These are phyloP conservation scores for Sebastiscus albofasciatus DNA, from an alignment of 2,797 vertebrate species.

Conservation along the genomic window DNA sequence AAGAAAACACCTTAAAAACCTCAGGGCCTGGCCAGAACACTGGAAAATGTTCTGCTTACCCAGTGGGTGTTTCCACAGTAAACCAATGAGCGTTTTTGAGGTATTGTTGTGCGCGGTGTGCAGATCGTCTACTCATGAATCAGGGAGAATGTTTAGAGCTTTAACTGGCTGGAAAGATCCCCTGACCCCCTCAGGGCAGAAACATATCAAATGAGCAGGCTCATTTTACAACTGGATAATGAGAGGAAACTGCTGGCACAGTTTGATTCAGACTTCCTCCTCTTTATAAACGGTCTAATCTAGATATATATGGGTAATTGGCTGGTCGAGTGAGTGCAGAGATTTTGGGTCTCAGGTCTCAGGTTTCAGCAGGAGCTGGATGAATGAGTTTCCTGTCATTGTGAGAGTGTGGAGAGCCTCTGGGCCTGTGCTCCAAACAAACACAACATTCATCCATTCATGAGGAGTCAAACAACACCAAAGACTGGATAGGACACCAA, in stretches of 20 bases:
- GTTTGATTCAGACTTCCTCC: constrained; percentile 51
- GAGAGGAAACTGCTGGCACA: constrained; percentile 53
- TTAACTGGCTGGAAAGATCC: constrained; percentile 31
- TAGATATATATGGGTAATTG: constrained; percentile 55
- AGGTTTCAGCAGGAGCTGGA: constrained; percentile 44
- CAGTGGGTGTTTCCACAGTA: constrained; percentile 32
- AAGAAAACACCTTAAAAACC: constrained; percentile 19
- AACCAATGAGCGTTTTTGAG: constrained; percentile 31
- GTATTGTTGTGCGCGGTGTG: constrained; percentile 16
- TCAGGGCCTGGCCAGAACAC: neutral
- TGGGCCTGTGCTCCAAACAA: constrained; percentile 31
- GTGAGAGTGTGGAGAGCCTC: constrained; percentile 37
- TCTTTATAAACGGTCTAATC: constrained; percentile 52
- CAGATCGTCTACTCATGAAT: constrained; percentile 17
- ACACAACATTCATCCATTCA: constrained; percentile 34
- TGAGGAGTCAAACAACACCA: neutral
- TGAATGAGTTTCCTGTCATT: constrained; percentile 60
- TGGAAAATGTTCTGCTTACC: constrained; percentile 20
- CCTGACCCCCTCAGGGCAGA: constrained; percentile 18
- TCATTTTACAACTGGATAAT: constrained; percentile 57
- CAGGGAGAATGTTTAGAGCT: constrained; percentile 6
- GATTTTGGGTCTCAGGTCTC: constrained; percentile 39
- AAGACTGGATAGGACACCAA: neutral
- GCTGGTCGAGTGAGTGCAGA: constrained; percentile 51
- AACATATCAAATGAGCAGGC: constrained; percentile 35